A percentile compares a stretch with the other conserved stretches of the same genome.
Evolutionary conservation across 2,797 vertebrate species (phyloP).

Genomic region (Halcyon smyrnensis): DNA sequence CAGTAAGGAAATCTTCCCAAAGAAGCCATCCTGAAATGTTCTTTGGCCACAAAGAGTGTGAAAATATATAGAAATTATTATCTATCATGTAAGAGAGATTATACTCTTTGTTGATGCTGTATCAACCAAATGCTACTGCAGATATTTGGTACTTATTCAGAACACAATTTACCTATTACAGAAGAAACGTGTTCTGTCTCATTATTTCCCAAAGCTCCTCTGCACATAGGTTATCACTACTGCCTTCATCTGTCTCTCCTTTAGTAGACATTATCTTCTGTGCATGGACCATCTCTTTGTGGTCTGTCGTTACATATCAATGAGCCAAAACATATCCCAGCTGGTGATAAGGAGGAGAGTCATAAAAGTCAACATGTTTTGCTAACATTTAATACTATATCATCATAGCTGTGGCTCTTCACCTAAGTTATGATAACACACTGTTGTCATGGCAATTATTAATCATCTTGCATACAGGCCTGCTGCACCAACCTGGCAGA

Average conservation of each 20-base stretch:
- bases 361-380: not conserved
- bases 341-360: rapidly evolving
- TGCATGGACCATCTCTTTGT: not conserved
- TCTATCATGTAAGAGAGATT: not conserved
- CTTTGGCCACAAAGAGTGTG: not conserved
- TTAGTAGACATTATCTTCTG: not conserved
- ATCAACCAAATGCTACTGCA: not conserved
- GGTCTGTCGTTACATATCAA: not conserved
- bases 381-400: not conserved
- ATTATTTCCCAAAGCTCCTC: not conserved
- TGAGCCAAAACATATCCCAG: rapidly evolving
- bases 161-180: not conserved
- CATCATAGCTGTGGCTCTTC: not conserved
- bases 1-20: not conserved
- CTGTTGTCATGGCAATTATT: not conserved
- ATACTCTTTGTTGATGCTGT: not conserved
- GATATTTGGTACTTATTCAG: not conserved
- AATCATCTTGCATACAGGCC: too few relatives aligned
- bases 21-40: not conserved
- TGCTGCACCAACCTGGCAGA: not conserved
- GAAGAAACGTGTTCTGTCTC: not conserved
- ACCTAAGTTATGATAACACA: not conserved
- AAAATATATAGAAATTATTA: not conserved
- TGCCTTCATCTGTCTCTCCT: not conserved
- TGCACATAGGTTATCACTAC: not conserved